Evolutionary conservation across 2,888 invertebrate genomes (phyloP), one percentile per base, ranked within the genome.

Genomic region (Lampropteryx suffumata): DNA sequence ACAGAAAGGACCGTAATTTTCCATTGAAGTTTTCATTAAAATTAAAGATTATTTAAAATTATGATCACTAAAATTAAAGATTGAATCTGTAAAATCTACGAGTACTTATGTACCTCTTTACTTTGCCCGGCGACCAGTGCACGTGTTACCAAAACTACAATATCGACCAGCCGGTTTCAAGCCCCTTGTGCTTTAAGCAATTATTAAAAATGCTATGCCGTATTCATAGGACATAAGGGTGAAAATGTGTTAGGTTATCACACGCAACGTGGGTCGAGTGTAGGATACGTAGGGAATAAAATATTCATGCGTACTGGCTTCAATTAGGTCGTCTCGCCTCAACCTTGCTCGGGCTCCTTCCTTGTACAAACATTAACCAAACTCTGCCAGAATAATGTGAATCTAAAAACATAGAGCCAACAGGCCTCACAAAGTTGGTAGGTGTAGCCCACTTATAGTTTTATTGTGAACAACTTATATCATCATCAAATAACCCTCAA

Each of bases 271-370:
- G 43, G 24, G 6, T 24, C 7, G 24, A 17, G 17, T 43, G 59
- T 60, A 61, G 54, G 47, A 59, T 58, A 60, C 48, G 59, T 52
- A 58, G 50, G 59, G 59, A 71, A 55, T 67, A 65, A 79, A 76
- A 83, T 78, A 81, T 81, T 76, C 47, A 76, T 66, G 67, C 63
- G 62, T 60, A 59, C 58, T 52, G 51, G 50, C 61, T 67, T 59
- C 69, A 80, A 77, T 76, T 79, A 79, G 76, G 76, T 70, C 71
- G 76, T 73, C 71, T 76, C 65, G 44, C 51, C 48, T 43, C 33
- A 47, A 52, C 43, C 45, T 46, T 47, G 50, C 45, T 36, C 47
- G 46, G 34, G 35, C 40, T 35, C 43, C 17, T 48, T 51, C 53
- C 41, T 43, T 51, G 34, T 54, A 47, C 1, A 7, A 24, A 21